A percentile compares a stretch with the other conserved stretches of the same genome.
These are phyloP conservation scores for Panzeria rudis DNA, from an alignment of 2,888 invertebrate species.

Conservation along the genomic window DNA sequence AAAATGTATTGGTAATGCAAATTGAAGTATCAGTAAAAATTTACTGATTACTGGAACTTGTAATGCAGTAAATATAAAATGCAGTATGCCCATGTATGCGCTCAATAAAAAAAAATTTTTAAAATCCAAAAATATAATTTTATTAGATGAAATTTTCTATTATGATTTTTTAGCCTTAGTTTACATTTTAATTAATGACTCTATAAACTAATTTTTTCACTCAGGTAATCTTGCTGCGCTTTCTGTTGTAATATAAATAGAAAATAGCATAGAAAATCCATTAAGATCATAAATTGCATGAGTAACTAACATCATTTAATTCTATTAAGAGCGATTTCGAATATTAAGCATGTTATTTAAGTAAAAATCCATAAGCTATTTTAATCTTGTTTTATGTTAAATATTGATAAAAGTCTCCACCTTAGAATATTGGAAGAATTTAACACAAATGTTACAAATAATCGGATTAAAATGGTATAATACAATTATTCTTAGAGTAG, in stretches of 20 bases:
- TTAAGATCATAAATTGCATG: background rate
- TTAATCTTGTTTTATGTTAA: conserved; percentile 5
- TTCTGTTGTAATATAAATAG: background rate
- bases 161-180: too few relatives aligned
- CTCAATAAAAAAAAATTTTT: too few relatives aligned
- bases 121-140: too few relatives aligned
- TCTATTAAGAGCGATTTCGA: background rate
- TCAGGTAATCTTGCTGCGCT: background rate
- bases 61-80: too few relatives aligned
- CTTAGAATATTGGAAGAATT: background rate
- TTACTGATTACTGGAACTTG: too few relatives aligned
- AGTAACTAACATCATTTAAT: background rate
- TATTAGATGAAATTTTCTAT: too few relatives aligned
- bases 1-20: too few relatives aligned
- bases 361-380: conserved; percentile 10
- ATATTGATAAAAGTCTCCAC: conserved; percentile 8
- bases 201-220: background rate
- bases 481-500: background rate
- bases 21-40: too few relatives aligned
- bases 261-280: background rate
- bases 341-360: background rate
- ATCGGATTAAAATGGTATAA: conserved; percentile 37
- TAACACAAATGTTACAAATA: conserved; percentile 33
- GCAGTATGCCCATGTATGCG: too few relatives aligned
- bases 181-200: background rate